These are phyloP conservation scores for Andrena fulva DNA, from an alignment of 2,888 invertebrate genomes.

Conservation along the genomic window DNA sequence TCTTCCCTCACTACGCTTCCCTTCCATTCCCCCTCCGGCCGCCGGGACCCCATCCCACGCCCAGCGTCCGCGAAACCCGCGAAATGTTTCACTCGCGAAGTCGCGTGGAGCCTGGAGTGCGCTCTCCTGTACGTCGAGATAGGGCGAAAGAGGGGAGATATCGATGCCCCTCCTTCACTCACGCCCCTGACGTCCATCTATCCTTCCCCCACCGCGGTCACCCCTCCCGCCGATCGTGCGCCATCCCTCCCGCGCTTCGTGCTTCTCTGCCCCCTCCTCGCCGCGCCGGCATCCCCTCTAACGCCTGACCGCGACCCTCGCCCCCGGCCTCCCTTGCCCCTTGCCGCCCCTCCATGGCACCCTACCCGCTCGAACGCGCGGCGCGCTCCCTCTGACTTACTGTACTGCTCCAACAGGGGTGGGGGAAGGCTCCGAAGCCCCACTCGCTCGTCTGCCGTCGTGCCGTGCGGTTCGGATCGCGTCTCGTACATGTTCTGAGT, in stretches of 20 bases:
- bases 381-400: slow-evolving; percentile 54
- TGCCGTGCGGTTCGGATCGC: slow-evolving; percentile 80
- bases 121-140: slow-evolving; percentile 54
- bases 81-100: slow-evolving; percentile 82
- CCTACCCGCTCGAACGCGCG: slow-evolving; percentile 47
- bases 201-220: slow-evolving; percentile 56
- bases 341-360: neutral
- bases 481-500: slow-evolving; percentile 53
- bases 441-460: slow-evolving; percentile 84
- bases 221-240: slow-evolving; percentile 53
- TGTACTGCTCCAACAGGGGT: slow-evolving; percentile 59
- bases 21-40: slow-evolving; percentile 59
- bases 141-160: slow-evolving; percentile 62
- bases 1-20: slow-evolving; percentile 76
- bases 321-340: slow-evolving; percentile 26
- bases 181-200: slow-evolving; percentile 77
- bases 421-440: slow-evolving; percentile 79
- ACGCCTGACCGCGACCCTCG: slow-evolving; percentile 42
- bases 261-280: slow-evolving; percentile 38
- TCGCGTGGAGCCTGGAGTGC: slow-evolving; percentile 72
- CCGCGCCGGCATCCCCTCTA: slow-evolving; percentile 51
- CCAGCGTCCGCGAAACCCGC: slow-evolving; percentile 79
- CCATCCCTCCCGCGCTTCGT: slow-evolving; percentile 60
- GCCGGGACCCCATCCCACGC: slow-evolving; percentile 59
- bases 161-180: slow-evolving; percentile 76